Evolutionary conservation across 2,797 vertebrate genomes (phyloP), one percentile per base, ranked within the genome.

Genomic region (Notolabrus celidotus): DNA sequence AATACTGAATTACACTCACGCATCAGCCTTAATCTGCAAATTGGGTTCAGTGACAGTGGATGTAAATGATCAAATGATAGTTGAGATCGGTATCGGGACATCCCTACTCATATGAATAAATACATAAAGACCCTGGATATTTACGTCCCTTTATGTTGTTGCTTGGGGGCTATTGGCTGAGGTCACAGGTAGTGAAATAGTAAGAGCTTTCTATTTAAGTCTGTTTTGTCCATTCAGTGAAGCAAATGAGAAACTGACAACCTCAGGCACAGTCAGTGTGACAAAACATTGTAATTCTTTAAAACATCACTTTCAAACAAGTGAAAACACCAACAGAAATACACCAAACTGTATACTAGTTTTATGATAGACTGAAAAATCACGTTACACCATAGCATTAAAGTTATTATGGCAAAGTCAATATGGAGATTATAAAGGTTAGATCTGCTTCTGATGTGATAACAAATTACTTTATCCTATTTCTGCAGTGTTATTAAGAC

Each of bases 181-280:
- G 65, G n/a, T 80, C 70, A 73, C 14, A 19, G 27, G 25, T 25
- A 5, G 3, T 27, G 3, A 27, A 27, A 27, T 3, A 27, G 25
- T 27, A 27, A 27, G 25, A 27, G 25, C 25, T 27, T 27, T 27
- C 53, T 41, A 71, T 62, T 72, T 45, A 52, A 78, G 34, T 57
- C 63, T 22, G 58, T 79, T 80, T 52, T 29, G 42, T 76, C 50
- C 78, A 60, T 62, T 80, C 51, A 65, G 43, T 62, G 46, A 82
- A 64, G 74, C 41, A 27, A 39, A 63, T 53, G 52, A 84, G 65
- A 52, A 29, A 33, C 45, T 54, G n/a, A 46, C 34, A 61, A 60
- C 58, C 54, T 59, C 45, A 64, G 50, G 57, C 53, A 69, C 64
- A 56, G n/a, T 70, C 58, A 54, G 54, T 69, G 42, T 67, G 60